Percentiles rank a stretch among this genome's conserved stretches.
Conservation (phyloP, 2,113 vertebrate genomes). For the Paramisgurnus dabryanus region DNA sequence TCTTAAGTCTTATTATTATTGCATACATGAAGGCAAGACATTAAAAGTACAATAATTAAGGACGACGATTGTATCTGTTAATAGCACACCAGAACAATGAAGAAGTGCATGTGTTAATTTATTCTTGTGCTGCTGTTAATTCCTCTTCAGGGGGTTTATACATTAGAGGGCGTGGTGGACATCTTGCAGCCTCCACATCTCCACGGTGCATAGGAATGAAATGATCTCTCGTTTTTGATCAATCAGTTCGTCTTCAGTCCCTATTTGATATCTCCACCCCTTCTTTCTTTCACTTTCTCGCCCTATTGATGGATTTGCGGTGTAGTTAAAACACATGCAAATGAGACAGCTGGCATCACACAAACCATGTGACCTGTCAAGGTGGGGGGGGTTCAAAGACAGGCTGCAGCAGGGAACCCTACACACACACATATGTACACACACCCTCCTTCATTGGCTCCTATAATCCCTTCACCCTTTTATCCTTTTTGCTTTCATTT, state of each 20-base stretch:
- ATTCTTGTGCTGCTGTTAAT: not conserved
- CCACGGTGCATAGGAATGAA: not conserved
- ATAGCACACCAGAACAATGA: slow-evolving; percentile 1
- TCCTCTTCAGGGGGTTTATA: not conserved
- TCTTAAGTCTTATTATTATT: not conserved
- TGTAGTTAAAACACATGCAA: slow-evolving; percentile 72
- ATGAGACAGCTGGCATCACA: slow-evolving; percentile 78
- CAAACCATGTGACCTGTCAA: slow-evolving; percentile 75
- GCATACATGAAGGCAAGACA: not conserved
- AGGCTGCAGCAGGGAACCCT: slow-evolving; percentile 47
- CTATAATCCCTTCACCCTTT: slow-evolving; percentile 25
- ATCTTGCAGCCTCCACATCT: slow-evolving; percentile 14
- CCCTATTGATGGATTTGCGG: slow-evolving; percentile 65
- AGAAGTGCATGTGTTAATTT: not conserved
- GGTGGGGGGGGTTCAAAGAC: slow-evolving; percentile 68
- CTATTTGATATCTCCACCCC: slow-evolving; percentile 21
- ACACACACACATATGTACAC: slow-evolving; percentile 28
- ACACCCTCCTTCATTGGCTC: slow-evolving; percentile 23
- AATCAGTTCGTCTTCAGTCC: slow-evolving; percentile 12
- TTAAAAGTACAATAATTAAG: not conserved
- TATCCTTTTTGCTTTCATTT: not conserved
- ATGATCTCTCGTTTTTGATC: slow-evolving; percentile 15
- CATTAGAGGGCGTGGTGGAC: slow-evolving; percentile 2
- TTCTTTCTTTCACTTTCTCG: slow-evolving; percentile 37
- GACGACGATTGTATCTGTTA: not conserved